Conservation (phyloP, 2,888 invertebrate species). For the Graphium colonna region DNA sequence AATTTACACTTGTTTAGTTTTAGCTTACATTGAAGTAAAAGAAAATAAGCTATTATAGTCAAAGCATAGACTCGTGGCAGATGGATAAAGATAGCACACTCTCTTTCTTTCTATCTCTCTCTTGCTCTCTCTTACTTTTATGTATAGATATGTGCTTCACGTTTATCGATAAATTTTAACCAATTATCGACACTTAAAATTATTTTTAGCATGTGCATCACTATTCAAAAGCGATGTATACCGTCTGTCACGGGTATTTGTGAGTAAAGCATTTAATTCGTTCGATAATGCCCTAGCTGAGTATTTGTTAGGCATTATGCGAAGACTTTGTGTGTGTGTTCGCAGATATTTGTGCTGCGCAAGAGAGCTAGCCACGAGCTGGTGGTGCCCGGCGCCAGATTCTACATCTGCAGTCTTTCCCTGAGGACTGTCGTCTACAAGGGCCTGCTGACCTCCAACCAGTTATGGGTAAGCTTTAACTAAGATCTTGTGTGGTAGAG, state of each 20-base stretch:
- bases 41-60: no score
- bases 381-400: slow-evolving; percentile 90
- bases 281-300: background rate
- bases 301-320: slow-evolving; percentile 18
- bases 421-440: slow-evolving; percentile 96
- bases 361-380: slow-evolving; percentile 96
- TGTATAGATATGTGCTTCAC: no score
- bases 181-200: no score
- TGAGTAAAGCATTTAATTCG: no score
- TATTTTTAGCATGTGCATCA: background rate
- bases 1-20: slow-evolving; percentile 3
- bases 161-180: no score
- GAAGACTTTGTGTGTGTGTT: slow-evolving; percentile 35
- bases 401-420: slow-evolving; percentile 98
- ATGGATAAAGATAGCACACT: no score
- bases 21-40: background rate
- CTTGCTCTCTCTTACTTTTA: no score
- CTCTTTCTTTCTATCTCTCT: no score
- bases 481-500: no score
- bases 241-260: no score
- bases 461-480: slow-evolving; percentile 87
- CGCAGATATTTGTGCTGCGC: slow-evolving; percentile 93
- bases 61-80: no score
- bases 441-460: slow-evolving; percentile 97
- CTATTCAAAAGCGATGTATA: background rate